phyloP scores from a whole-genome alignment of 1,140 invertebrate genomes.

The Diabrotica undecimpunctata region DNA sequence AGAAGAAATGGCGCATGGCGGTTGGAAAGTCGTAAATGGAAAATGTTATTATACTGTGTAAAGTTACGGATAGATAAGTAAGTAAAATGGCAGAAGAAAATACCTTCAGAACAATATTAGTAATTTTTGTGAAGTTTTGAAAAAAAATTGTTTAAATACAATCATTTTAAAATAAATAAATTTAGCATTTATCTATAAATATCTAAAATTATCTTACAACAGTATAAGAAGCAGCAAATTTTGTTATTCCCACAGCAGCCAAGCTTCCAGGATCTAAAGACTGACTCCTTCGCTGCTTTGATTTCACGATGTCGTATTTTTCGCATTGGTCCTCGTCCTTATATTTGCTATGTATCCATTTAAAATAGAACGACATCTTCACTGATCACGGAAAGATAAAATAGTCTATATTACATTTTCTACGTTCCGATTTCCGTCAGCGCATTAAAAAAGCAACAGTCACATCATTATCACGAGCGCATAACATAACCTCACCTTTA shows the following conservation, averaged over 20 bases:
- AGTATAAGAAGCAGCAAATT: slow-evolving; percentile 33
- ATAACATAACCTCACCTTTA: neutral
- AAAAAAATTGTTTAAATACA: too few species aligned
- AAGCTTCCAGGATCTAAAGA: slow-evolving; percentile 73
- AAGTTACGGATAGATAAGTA: too few species aligned
- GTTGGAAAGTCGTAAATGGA: too few species aligned
- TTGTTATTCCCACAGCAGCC: slow-evolving; percentile 64
- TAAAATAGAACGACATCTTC: slow-evolving; percentile 65
- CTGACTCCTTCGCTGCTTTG: slow-evolving; percentile 59
- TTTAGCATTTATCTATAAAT: too few species aligned
- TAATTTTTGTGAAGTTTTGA: too few species aligned
- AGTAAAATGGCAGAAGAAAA: too few species aligned
- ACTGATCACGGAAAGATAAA: too few species aligned
- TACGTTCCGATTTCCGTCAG: neutral
- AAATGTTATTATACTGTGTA: too few species aligned
- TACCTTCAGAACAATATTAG: too few species aligned
- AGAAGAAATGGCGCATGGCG: too few species aligned
- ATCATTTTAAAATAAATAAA: too few species aligned
- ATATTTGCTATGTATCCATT: slow-evolving; percentile 64
- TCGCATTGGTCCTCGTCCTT: slow-evolving; percentile 56
- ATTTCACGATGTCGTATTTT: slow-evolving; percentile 49
- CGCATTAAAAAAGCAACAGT: neutral
- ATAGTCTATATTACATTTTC: too few species aligned
- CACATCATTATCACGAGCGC: neutral
- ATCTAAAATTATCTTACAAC: neutral